Percentiles rank a stretch among this genome's conserved stretches.
phyloP scores from a whole-genome alignment of 2,888 invertebrate genomes.

The Dinocampus coccinellae region DNA sequence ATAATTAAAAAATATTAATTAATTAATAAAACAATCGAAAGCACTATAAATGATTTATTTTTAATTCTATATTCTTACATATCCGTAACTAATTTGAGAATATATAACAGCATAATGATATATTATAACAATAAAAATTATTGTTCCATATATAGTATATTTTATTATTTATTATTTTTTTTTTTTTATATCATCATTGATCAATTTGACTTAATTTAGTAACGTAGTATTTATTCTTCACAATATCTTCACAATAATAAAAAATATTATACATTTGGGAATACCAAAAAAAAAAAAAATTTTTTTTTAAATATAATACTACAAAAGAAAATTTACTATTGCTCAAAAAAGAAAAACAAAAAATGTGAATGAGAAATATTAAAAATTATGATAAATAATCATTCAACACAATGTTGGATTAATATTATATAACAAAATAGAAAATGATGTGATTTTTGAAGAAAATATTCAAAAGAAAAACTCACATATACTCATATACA shows the following conservation, averaged over 20 bases:
- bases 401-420: not conserved
- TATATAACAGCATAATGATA: no score
- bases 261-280: not conserved
- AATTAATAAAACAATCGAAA: constrained; percentile 3
- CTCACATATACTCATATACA: not conserved
- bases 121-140: not conserved
- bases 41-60: constrained; percentile 60
- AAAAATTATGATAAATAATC: not conserved
- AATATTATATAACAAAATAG: not conserved
- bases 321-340: not conserved
- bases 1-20: not conserved
- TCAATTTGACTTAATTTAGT: not conserved
- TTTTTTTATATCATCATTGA: not conserved
- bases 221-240: not conserved
- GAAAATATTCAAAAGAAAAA: not conserved
- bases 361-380: not conserved
- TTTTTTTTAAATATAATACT: no score
- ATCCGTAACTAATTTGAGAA: constrained; percentile 36
- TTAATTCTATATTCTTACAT: constrained; percentile 55
- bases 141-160: not conserved
- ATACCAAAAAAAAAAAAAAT: not conserved
- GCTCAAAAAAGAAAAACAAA: not conserved
- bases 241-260: not conserved
- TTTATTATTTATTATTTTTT: not conserved
- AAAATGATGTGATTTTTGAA: not conserved